Evolutionary conservation across 92 coral and sea anemone genomes (phyloP).

Genomic region (Porites cylindrica): DNA sequence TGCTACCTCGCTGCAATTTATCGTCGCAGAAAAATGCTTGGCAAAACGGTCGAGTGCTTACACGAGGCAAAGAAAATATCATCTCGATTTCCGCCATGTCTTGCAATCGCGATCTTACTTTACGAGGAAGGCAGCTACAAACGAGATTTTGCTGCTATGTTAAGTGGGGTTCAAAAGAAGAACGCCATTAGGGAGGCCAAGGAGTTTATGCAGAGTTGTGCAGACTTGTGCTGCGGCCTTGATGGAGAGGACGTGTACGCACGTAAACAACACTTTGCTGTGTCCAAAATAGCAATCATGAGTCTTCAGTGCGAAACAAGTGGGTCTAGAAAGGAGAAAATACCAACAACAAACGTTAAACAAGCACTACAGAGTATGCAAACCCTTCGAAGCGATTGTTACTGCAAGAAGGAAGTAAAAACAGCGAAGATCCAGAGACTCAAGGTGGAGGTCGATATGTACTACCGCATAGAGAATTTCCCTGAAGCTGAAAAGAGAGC

Average conservation of each 20-base stretch:
- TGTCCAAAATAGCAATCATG: background rate
- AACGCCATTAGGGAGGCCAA: background rate
- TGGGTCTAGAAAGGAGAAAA: background rate
- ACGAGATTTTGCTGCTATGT: constrained; percentile 1
- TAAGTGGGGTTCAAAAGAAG: background rate
- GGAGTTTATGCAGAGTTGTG: background rate
- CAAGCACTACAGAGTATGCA: background rate
- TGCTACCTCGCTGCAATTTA: background rate
- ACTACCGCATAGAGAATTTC: no score
- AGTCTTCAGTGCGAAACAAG: background rate
- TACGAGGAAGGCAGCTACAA: constrained; percentile 12
- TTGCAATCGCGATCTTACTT: background rate
- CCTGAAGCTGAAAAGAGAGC: no score
- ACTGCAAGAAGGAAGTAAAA: background rate
- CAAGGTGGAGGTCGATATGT: no score
- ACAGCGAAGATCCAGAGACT: no score
- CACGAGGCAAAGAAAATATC: background rate
- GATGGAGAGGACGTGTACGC: background rate
- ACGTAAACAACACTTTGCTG: background rate
- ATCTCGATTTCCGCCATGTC: constrained; percentile 2
- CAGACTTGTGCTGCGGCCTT: background rate
- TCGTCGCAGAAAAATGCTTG: constrained; percentile 18
- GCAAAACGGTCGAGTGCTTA: background rate
- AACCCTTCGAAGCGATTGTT: background rate
- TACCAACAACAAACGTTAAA: background rate